Base-by-base conservation (phyloP, 2,113 vertebrate genomes). In the Sakesphorus luctuosus region DNA sequence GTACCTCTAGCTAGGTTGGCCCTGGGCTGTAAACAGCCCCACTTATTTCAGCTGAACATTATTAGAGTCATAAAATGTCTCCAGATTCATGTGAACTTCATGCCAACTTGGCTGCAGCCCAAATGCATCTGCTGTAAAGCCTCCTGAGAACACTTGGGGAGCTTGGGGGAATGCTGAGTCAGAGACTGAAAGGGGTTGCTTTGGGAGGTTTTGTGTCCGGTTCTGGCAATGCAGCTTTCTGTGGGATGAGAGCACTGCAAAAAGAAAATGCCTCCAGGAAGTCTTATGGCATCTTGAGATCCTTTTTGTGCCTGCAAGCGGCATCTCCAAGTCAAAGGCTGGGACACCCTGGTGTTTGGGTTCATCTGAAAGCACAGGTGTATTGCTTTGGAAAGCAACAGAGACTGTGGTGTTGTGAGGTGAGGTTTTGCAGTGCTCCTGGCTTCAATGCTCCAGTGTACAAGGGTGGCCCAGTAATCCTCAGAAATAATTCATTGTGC, bases 21-120 rank as follows among this genome's bases (percentile, higher is more conserved):
- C 69, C 66, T 73, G 18, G 44, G 55, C 79, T 75, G 82, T 95
- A 96, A 96, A 95, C 92, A 94, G 79, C 17, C 29, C 11, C 11
- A 46, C 55, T 96, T 91, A 84, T 83, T 94, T 81, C 76, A 68
- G 59, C 46, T 81, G 68, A 94, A 66, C 83, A 13, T 89, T 75
- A 87, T 93, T 84, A 96, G 95, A 89, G 85, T 95, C 96, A 96
- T 94, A 95, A 96, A 97, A 89, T 47, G 36, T 85, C 82, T 93
- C 6, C 5, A 73, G 94, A 97, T 90, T 84, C 92, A 90, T 59
- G 67, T 40, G 61, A 87, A 87, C 77, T 83, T 89, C 35, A 35
- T 84, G 89, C 71, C 89, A 96, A 44, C 63, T 95, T 95, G 92
- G 79, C 89, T 69, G 62, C 38, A 46, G 52, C 47, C 66, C 92